A percentile compares a stretch with the other conserved stretches of the same genome.
Conservation (phyloP, 2,797 vertebrate species). For the Eulemur rubriventer region DNA sequence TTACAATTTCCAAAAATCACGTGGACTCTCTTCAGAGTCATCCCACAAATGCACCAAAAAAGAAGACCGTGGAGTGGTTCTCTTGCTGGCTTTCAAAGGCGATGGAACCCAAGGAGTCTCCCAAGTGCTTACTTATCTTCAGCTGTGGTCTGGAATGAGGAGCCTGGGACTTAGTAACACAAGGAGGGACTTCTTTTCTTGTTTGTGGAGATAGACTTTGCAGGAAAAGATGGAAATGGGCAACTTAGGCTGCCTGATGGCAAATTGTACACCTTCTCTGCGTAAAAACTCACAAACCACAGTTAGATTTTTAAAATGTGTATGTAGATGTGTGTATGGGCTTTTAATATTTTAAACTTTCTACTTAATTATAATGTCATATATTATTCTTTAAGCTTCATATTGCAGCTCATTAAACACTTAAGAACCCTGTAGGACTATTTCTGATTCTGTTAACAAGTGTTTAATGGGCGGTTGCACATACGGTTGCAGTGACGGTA, state of each 20-base stretch:
- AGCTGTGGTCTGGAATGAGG: neutral
- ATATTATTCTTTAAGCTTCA: neutral
- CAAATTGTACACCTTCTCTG: neutral
- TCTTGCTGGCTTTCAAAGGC: neutral
- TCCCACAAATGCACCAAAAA: neutral
- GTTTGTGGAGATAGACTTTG: neutral
- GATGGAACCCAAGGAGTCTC: neutral
- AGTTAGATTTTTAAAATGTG: neutral
- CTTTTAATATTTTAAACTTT: neutral
- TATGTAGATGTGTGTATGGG: neutral
- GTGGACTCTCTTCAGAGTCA: conserved; percentile 28
- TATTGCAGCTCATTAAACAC: neutral
- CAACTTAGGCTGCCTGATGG: neutral
- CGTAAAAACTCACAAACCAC: neutral
- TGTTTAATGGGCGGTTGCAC: neutral
- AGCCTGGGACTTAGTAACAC: neutral
- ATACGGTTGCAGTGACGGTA: neutral
- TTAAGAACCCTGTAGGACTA: neutral
- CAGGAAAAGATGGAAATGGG: neutral
- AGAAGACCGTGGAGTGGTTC: neutral
- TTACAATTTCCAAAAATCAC: conserved; percentile 46
- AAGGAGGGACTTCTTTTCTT: neutral
- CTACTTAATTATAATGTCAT: neutral
- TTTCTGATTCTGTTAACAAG: conserved; percentile 9
- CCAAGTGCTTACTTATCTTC: neutral